phyloP scores from a whole-genome alignment of 2,888 invertebrate species.

The Acleris literana region DNA sequence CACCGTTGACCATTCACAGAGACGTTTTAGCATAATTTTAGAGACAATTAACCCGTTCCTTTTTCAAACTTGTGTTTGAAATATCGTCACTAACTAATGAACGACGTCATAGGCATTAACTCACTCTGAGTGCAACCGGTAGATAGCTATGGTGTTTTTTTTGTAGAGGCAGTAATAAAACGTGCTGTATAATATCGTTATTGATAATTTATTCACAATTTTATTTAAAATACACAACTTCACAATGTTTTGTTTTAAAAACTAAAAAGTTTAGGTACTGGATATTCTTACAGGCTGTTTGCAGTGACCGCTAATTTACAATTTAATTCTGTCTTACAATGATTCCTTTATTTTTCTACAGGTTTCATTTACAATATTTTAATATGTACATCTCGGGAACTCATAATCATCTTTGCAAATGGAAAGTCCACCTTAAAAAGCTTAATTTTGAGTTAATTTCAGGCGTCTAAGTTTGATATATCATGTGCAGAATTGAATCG shows the following conservation, averaged over 20 bases:
- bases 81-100: too few species aligned
- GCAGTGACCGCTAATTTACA: slow-evolving; percentile 75
- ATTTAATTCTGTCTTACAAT: slow-evolving; percentile 61
- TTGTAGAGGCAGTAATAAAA: slow-evolving; percentile 44
- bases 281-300: slow-evolving; percentile 75
- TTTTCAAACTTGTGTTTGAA: too few species aligned
- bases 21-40: too few species aligned
- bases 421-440: slow-evolving; percentile 34
- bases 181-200: slow-evolving; percentile 75
- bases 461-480: slow-evolving; percentile 27
- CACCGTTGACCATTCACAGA: too few species aligned
- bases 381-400: slow-evolving; percentile 69
- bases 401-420: slow-evolving; percentile 58
- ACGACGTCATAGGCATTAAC: too few species aligned
- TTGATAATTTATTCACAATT: slow-evolving; percentile 84
- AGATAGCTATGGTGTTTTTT: too few species aligned
- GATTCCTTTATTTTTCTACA: slow-evolving; percentile 65
- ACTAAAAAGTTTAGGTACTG: slow-evolving; percentile 81
- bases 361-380: slow-evolving; percentile 70
- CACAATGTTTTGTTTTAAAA: slow-evolving; percentile 81
- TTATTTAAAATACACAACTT: slow-evolving; percentile 84
- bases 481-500: slow-evolving; percentile 57
- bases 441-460: background rate
- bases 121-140: too few species aligned
- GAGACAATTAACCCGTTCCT: too few species aligned